Percentiles rank a stretch among this genome's conserved stretches.
Conservation (phyloP, 2,797 vertebrate species). For the Peromyscus eremicus region DNA sequence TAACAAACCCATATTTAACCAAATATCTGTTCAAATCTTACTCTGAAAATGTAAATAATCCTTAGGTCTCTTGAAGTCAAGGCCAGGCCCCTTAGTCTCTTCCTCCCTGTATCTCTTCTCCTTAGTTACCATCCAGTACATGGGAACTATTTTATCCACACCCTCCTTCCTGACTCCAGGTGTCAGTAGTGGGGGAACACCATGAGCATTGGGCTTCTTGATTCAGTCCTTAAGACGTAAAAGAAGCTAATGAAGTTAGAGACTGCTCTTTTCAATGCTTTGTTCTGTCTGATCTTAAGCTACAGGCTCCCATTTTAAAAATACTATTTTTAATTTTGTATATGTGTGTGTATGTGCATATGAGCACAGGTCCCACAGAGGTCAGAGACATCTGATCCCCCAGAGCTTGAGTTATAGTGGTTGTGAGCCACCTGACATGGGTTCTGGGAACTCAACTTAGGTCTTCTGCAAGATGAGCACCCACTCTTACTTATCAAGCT, state of each 20-base stretch:
- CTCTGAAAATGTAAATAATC: background rate
- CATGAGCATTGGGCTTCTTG: background rate
- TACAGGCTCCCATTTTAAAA: constrained; percentile 20
- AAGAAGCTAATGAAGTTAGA: constrained; percentile 10
- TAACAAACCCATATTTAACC: background rate
- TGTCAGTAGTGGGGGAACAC: background rate
- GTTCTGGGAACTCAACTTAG: background rate
- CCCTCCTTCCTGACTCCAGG: background rate
- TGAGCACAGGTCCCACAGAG: background rate
- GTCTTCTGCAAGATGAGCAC: background rate
- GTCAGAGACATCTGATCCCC: background rate
- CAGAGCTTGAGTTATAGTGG: background rate
- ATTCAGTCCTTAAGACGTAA: background rate
- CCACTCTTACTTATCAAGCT: background rate
- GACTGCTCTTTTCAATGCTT: background rate
- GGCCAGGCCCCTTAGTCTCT: background rate
- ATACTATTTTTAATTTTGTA: background rate
- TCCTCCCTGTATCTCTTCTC: background rate
- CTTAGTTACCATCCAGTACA: background rate
- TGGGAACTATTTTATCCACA: background rate
- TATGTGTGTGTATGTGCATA: background rate
- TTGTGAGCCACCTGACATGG: background rate
- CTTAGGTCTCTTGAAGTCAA: background rate
- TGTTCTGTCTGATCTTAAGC: background rate
- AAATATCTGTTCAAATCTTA: background rate